phyloP scores from a whole-genome alignment of 2,888 invertebrate species.

The Cataglyphis livida region DNA sequence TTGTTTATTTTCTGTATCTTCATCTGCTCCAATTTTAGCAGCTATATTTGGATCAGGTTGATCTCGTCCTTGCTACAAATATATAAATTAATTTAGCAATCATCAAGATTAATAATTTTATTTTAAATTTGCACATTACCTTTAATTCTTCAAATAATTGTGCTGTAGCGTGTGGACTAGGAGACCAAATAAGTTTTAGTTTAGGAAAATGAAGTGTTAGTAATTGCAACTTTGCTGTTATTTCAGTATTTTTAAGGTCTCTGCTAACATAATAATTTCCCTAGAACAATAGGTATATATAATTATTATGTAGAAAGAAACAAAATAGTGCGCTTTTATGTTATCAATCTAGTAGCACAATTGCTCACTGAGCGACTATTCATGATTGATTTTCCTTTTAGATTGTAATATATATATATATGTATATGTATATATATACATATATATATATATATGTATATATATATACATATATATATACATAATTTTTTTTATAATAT shows the following conservation, averaged over 20 bases:
- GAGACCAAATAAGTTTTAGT: constrained; percentile 97
- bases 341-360: too few relatives aligned
- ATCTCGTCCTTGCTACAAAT: constrained; percentile 90
- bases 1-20: constrained; percentile 86
- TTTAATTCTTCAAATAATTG: constrained; percentile 98
- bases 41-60: constrained; percentile 93
- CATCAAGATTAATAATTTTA: neutral
- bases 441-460: neutral
- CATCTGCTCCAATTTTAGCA: constrained; percentile 90
- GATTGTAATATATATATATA: neutral
- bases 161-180: constrained; percentile 97
- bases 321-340: neutral
- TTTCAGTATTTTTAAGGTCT: constrained; percentile 91
- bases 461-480: too few relatives aligned
- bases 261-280: constrained; percentile 93
- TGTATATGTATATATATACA: neutral
- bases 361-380: too few relatives aligned
- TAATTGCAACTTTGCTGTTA: constrained; percentile 95
- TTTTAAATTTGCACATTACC: constrained; percentile 85
- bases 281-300: constrained; percentile 84
- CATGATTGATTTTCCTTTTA: neutral
- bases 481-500: too few relatives aligned
- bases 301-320: neutral
- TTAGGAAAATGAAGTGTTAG: constrained; percentile 98
- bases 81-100: constrained; percentile 3